These are phyloP conservation scores for Pogonocichla stellata DNA, from an alignment of 2,113 vertebrate species.

Conservation along the genomic window DNA sequence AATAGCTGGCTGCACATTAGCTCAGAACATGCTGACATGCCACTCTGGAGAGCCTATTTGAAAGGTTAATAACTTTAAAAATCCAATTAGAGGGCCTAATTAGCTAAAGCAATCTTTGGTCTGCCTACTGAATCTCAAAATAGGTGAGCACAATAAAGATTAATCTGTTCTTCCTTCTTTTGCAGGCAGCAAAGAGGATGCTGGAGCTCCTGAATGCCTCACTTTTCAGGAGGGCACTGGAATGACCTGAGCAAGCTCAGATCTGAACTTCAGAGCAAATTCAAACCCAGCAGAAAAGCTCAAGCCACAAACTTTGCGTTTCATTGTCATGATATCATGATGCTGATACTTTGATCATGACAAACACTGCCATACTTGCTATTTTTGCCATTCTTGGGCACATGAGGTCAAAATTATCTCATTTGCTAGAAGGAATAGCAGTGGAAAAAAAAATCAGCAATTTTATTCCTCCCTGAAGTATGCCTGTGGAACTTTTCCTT, in stretches of 20 bases:
- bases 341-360: background rate
- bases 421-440: background rate
- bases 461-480: background rate
- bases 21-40: background rate
- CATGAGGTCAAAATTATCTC: background rate
- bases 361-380: too few relatives aligned
- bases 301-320: background rate
- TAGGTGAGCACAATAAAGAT: background rate
- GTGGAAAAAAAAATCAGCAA: background rate
- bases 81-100: constrained; percentile 53
- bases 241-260: background rate
- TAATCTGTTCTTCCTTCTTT: background rate
- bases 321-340: rapidly evolving
- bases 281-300: background rate
- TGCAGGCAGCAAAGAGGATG: background rate
- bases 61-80: constrained; percentile 44
- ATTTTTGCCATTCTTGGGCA: background rate
- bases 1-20: background rate
- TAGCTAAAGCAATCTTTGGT: constrained; percentile 37
- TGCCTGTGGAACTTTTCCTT: background rate
- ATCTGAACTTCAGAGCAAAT: background rate
- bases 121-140: constrained; percentile 26
- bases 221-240: rapidly evolving
- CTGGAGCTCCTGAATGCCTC: background rate
- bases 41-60: background rate